Conservation (phyloP, 2,113 vertebrate species). For the Muscicapa adusta region DNA sequence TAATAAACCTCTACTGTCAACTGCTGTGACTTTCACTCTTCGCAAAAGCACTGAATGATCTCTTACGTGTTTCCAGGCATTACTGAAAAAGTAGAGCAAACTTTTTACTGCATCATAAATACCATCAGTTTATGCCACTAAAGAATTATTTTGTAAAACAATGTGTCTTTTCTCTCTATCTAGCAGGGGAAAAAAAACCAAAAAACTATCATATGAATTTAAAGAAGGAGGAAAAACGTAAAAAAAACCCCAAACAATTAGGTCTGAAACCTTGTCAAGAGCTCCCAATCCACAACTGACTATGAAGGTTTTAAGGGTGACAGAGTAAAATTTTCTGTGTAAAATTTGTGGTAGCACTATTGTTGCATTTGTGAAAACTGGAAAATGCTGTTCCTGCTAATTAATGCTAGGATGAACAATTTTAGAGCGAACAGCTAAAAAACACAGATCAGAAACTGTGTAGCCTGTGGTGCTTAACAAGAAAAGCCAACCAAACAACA, state of each 20-base stretch:
- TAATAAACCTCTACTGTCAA: neutral
- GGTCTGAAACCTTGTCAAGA: neutral
- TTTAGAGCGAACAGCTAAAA: neutral
- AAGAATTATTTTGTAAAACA: neutral
- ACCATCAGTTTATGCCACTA: neutral
- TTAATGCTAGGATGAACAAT: neutral
- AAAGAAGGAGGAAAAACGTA: neutral
- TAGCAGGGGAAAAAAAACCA: neutral
- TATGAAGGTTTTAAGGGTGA: neutral
- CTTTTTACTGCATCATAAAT: neutral
- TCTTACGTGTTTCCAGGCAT: neutral
- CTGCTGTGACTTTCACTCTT: neutral
- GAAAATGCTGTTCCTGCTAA: neutral
- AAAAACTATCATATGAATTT: neutral
- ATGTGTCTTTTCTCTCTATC: neutral
- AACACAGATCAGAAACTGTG: neutral
- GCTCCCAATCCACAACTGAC: accelerated
- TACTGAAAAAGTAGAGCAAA: neutral
- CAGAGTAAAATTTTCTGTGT: neutral
- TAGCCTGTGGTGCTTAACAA: neutral
- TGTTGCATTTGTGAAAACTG: neutral
- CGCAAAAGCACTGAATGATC: neutral
- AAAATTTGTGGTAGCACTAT: neutral
- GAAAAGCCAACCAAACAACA: neutral
- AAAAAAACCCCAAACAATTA: neutral